Percentiles rank a stretch among this genome's conserved stretches.
phyloP scores from a whole-genome alignment of 35 echinoderm and acorn worm genomes.

The Ophiothrix spiculata region DNA sequence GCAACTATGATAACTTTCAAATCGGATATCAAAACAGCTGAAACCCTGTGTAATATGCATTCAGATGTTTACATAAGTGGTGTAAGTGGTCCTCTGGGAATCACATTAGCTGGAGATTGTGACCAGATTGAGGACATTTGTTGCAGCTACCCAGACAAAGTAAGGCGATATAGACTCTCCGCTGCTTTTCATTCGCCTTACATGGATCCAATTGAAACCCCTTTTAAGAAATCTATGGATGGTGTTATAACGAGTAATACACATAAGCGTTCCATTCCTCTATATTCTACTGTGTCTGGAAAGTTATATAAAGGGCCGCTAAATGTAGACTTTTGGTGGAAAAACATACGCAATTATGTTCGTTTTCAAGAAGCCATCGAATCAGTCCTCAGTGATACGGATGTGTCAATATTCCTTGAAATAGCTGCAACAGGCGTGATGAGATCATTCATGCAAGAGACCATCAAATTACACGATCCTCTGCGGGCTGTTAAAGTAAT shows the following conservation, averaged over 20 bases:
- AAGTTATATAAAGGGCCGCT: slow-evolving; percentile 71
- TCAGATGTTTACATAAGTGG: slow-evolving; percentile 72
- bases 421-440: slow-evolving; percentile 67
- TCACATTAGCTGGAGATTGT: slow-evolving; percentile 65
- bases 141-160: slow-evolving; percentile 48
- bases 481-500: slow-evolving; percentile 44
- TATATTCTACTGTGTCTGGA: slow-evolving; percentile 79
- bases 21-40: slow-evolving; percentile 51
- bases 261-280: slow-evolving; percentile 30
- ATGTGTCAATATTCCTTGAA: slow-evolving; percentile 73
- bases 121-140: slow-evolving; percentile 57
- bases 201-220: slow-evolving; percentile 90
- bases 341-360: slow-evolving; percentile 78
- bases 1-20: slow-evolving; percentile 83
- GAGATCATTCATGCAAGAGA: slow-evolving; percentile 68
- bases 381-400: slow-evolving; percentile 50
- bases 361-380: slow-evolving; percentile 72
- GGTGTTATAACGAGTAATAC: slow-evolving; percentile 59
- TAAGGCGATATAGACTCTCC: slow-evolving; percentile 65
- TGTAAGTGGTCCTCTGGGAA: slow-evolving; percentile 62
- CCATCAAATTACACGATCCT: slow-evolving; percentile 41
- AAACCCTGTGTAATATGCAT: slow-evolving; percentile 59
- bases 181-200: slow-evolving; percentile 90
- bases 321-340: slow-evolving; percentile 86
- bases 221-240: slow-evolving; percentile 72